Evolutionary conservation across 1,140 invertebrate species (phyloP), one percentile per base, ranked within the genome.

Genomic region (Zaprionus ornatus): DNA sequence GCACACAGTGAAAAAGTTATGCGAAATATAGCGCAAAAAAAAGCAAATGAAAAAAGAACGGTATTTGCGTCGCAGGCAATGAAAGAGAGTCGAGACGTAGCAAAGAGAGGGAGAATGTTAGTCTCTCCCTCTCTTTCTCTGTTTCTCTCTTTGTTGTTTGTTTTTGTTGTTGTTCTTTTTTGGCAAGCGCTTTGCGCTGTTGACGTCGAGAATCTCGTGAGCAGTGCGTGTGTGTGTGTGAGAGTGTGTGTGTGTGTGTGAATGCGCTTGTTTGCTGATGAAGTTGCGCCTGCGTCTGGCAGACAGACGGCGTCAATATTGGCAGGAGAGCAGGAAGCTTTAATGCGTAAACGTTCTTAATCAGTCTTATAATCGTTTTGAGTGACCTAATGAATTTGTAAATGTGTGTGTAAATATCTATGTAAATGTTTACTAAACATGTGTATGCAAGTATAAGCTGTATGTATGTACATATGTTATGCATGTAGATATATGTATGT

Each of bases 21-120:
- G 82, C 79, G 77, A 90, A 85, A 80, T 71, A 72, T 75, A 74
- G 72, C 69, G 48, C 64, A 66, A 64, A 76, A 63, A 74, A 62
- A 42, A 29, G 80, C 65, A 50, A 50, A 50, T 12, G n/a, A 7
- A 64, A 84, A 82, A 86, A 82, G 77, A 90, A 90, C 81, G 85
- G 85, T 88, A 90, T 88, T 90, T 88, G 81, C 81, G 85, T 90
- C 75, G 85, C 85, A 90, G 81, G 74, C 74, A 79, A 77, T 57
- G 35, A 37, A 77, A 80, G 81, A 70, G 77, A 50, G 64, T 17
- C 52, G 29, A 9, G 52, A 3, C n/a, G 9, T 10, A 45, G 21
- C n/a, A 50, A 70, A 71, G 73, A 75, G 67, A 54, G 60, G 9
- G 25, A 57, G 42, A 32, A 59, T 29, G 29, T 29, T 10, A 27